phyloP scores from a whole-genome alignment of 2,113 vertebrate species.

The Nothobranchius furzeri region DNA sequence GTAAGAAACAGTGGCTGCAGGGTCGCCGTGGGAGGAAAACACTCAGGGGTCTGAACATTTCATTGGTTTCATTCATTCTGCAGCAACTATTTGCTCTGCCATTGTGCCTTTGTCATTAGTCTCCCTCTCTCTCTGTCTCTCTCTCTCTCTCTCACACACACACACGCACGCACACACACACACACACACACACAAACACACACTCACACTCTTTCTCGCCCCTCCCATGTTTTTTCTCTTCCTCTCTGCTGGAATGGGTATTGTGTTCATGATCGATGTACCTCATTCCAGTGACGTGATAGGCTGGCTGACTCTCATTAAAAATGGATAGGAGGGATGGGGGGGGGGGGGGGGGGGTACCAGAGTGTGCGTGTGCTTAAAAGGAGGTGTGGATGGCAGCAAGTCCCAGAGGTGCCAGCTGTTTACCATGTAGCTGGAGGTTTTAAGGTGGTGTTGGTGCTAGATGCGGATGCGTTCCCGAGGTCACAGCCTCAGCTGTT shows the following conservation, averaged over 20 bases:
- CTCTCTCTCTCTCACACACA: constrained; percentile 25
- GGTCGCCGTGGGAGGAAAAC: constrained; percentile 23
- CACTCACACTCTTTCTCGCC: constrained; percentile 4
- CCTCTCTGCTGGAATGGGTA: constrained; percentile 60
- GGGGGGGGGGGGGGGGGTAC: constrained; percentile 12
- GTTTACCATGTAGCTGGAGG: constrained; percentile 67
- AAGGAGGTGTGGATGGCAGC: constrained; percentile 65
- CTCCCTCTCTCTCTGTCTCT: constrained; percentile 28
- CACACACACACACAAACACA: constrained; percentile 14
- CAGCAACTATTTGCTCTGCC: constrained; percentile 60
- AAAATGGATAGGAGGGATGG: constrained; percentile 86
- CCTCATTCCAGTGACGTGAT: constrained; percentile 89
- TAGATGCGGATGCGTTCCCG: constrained; percentile 48
- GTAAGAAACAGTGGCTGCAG: constrained; percentile 17
- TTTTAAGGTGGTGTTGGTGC: constrained; percentile 31
- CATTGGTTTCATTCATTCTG: constrained; percentile 54
- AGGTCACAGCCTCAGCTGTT: constrained; percentile 78
- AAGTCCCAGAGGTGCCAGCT: constrained; percentile 79
- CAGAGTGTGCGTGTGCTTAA: constrained; percentile 57
- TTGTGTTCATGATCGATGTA: constrained; percentile 87
- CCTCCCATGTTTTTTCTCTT: constrained; percentile 28
- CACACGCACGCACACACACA: neutral
- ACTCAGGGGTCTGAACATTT: constrained; percentile 28
- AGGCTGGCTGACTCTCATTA: constrained; percentile 87
- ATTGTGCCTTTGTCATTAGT: constrained; percentile 57